Evolutionary conservation across 2,797 vertebrate genomes (phyloP).

Genomic region (Lepus oiostolus): DNA sequence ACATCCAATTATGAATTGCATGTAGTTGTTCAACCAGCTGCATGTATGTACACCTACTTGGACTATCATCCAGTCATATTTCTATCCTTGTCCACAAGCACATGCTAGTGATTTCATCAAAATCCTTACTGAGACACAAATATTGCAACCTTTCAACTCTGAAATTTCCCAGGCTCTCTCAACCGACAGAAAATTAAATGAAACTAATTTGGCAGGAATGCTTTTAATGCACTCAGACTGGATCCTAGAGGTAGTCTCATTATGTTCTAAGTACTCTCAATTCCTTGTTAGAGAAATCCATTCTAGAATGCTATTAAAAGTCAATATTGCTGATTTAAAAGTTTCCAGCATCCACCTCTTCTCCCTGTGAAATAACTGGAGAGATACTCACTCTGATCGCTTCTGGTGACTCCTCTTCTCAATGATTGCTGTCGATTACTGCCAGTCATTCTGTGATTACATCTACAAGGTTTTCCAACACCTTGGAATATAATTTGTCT

Average conservation of each 20-base stretch:
- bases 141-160: background rate
- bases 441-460: conserved; percentile 66
- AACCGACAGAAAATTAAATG: conserved; percentile 56
- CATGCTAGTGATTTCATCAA: conserved; percentile 7
- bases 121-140: conserved; percentile 38
- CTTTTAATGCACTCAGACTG: conserved; percentile 61
- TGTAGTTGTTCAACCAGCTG: background rate
- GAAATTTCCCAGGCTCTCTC: conserved; percentile 40
- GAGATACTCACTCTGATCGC: background rate
- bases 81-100: conserved; percentile 12
- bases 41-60: no score
- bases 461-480: conserved; percentile 60
- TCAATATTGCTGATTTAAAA: conserved; percentile 44
- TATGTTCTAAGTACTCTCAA: conserved; percentile 63
- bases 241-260: conserved; percentile 20
- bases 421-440: conserved; percentile 62
- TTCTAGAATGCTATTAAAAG: conserved; percentile 61
- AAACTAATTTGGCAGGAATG: conserved; percentile 54
- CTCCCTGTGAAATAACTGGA: conserved; percentile 2
- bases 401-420: background rate
- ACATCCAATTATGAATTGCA: background rate
- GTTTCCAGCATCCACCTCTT: conserved; percentile 49
- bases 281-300: conserved; percentile 67
- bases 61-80: background rate
- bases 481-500: conserved; percentile 60